Percentiles rank a stretch among this genome's conserved stretches.
These are phyloP conservation scores for Pontoporia blainvillei DNA, from an alignment of 2,113 vertebrate species.

Conservation along the genomic window DNA sequence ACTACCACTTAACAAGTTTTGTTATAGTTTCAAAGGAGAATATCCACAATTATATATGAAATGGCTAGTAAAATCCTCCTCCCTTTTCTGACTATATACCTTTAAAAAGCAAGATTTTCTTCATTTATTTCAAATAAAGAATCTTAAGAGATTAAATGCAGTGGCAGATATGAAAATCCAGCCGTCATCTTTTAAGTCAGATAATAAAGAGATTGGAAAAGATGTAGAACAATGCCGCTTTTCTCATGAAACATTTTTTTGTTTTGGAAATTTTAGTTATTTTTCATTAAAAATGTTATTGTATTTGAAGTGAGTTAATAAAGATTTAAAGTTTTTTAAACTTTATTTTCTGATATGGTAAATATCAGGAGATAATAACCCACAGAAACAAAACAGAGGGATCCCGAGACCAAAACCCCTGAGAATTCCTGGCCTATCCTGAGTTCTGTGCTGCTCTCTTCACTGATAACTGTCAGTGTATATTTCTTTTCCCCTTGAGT, in stretches of 20 bases:
- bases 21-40: background rate
- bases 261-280: background rate
- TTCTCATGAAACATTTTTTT: conserved; percentile 15
- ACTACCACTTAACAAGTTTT: background rate
- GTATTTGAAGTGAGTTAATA: conserved; percentile 5
- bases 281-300: conserved; percentile 14
- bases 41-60: background rate
- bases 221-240: background rate
- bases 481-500: background rate
- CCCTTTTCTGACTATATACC: background rate
- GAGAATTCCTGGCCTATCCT: background rate
- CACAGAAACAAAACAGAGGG: background rate
- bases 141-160: background rate
- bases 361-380: background rate
- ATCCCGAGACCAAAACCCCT: background rate
- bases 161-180: background rate
- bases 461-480: background rate
- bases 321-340: background rate
- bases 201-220: conserved; percentile 22
- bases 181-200: background rate
- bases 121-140: background rate
- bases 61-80: background rate
- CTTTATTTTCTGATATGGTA: background rate
- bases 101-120: conserved; percentile 26
- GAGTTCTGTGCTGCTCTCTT: background rate